Percentiles rank a stretch among this genome's conserved stretches.
Conservation (phyloP, 2,888 invertebrate species). For the Apamea monoglypha region DNA sequence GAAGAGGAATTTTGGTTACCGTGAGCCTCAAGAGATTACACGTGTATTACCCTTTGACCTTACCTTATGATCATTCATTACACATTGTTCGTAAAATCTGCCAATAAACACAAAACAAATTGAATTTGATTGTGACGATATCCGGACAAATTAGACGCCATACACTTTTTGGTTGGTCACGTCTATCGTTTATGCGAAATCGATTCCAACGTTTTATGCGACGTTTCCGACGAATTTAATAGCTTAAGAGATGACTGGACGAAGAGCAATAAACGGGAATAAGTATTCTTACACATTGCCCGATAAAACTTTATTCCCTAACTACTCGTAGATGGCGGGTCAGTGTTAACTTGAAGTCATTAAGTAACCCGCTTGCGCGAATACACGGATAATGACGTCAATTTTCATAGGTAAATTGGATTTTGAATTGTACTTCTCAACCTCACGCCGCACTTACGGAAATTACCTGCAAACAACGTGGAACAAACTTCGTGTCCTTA, state of each 20-base stretch:
- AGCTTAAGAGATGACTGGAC: slow-evolving; percentile 86
- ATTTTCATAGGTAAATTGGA: slow-evolving; percentile 69
- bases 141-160: slow-evolving; percentile 81
- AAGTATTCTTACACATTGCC: slow-evolving; percentile 88
- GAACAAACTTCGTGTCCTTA: slow-evolving; percentile 60
- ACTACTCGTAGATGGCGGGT: slow-evolving; percentile 73
- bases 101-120: neutral
- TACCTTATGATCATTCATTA: neutral
- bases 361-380: slow-evolving; percentile 67
- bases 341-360: slow-evolving; percentile 68
- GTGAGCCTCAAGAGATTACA: no score
- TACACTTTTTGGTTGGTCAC: slow-evolving; percentile 84
- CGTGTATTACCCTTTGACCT: neutral
- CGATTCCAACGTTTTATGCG: slow-evolving; percentile 88
- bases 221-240: slow-evolving; percentile 89
- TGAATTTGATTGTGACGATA: slow-evolving; percentile 39
- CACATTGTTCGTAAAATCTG: neutral
- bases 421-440: slow-evolving; percentile 66
- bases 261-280: slow-evolving; percentile 87
- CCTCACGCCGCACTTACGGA: slow-evolving; percentile 42
- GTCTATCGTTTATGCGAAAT: slow-evolving; percentile 89
- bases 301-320: slow-evolving; percentile 84
- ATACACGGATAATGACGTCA: slow-evolving; percentile 63
- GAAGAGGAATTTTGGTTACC: neutral
- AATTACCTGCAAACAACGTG: slow-evolving; percentile 47